Conservation (phyloP, 2,888 invertebrate genomes). For the Trichopria drosophilae region DNA sequence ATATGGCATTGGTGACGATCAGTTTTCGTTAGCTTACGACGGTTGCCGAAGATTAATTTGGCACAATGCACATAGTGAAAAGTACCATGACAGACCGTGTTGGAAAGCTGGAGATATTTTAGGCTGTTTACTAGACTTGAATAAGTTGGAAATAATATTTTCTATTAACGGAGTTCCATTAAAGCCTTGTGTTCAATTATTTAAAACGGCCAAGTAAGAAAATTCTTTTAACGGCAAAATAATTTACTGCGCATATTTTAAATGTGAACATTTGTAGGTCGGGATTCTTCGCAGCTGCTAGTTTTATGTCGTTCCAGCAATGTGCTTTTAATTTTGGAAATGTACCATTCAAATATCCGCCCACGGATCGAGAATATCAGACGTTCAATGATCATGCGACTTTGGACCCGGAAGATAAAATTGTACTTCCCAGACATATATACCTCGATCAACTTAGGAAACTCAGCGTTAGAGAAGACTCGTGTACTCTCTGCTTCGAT, state of each 20-base stretch:
- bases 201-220: slow-evolving; percentile 73
- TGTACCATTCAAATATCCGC: slow-evolving; percentile 77
- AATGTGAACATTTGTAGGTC: slow-evolving; percentile 60
- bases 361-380: slow-evolving; percentile 66
- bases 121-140: slow-evolving; percentile 82
- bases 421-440: slow-evolving; percentile 81
- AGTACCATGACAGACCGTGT: slow-evolving; percentile 61
- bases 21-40: slow-evolving; percentile 87
- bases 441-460: slow-evolving; percentile 74
- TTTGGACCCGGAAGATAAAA: slow-evolving; percentile 78
- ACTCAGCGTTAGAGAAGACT: slow-evolving; percentile 77
- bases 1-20: slow-evolving; percentile 93
- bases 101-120: slow-evolving; percentile 87
- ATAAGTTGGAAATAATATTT: slow-evolving; percentile 74
- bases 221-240: background rate
- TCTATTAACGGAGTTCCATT: slow-evolving; percentile 78
- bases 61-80: slow-evolving; percentile 79
- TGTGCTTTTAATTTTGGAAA: slow-evolving; percentile 91
- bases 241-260: background rate
- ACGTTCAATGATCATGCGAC: slow-evolving; percentile 78
- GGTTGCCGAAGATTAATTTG: slow-evolving; percentile 88
- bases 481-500: slow-evolving; percentile 87
- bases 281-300: slow-evolving; percentile 93
- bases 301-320: slow-evolving; percentile 96
- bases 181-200: slow-evolving; percentile 73